Base-by-base conservation (phyloP, 2,888 invertebrate species). In the Caenorhabditis zanzibari region DNA sequence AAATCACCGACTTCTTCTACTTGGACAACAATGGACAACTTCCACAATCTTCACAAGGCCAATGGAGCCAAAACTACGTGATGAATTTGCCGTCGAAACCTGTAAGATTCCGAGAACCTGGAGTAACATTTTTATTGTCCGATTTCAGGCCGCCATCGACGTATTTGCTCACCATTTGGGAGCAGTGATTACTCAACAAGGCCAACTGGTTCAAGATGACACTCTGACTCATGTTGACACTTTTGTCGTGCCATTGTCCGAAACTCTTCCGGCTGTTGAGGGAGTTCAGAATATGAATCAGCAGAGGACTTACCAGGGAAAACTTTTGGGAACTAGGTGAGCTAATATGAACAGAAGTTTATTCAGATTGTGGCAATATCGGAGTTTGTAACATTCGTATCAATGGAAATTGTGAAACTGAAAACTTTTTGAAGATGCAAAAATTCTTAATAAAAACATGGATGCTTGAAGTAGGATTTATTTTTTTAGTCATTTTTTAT, bases 111-210 rank as follows among this genome's bases (percentile, higher is more conserved):
- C n/a, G n/a, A n/a, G n/a, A n/a, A n/a, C n/a, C n/a, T n/a, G n/a
- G n/a, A n/a, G n/a, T n/a, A n/a, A n/a, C n/a, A n/a, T n/a, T n/a
- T n/a, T n/a, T n/a, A n/a, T n/a, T n/a, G n/a, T n/a, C n/a, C n/a
- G n/a, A n/a, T n/a, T n/a, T 80, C 74, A 90, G 90, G 86, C 85
- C 1, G 89, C 90, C 22, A 90, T 90, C 81, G 88, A 89, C 72
- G 85, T 90, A 3, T 88, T 90, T 58, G 90, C 86, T 41, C 88
- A 90, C 77, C 88, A 90, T 79, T 56, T 90, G 66, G 90, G 90
- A n/a, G 83, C 90, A n/a, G 88, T 90, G 14, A 85, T 90, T 64
- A 75, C 87, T 22, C 75, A 81, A 41, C 81, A 75, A 26, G 84
- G 81, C 4, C 75, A 74, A 28, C 76, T 89, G 22, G 85, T 84